These are phyloP conservation scores for Habrosyne pyritoides DNA, from an alignment of 2,888 invertebrate species.

Conservation along the genomic window DNA sequence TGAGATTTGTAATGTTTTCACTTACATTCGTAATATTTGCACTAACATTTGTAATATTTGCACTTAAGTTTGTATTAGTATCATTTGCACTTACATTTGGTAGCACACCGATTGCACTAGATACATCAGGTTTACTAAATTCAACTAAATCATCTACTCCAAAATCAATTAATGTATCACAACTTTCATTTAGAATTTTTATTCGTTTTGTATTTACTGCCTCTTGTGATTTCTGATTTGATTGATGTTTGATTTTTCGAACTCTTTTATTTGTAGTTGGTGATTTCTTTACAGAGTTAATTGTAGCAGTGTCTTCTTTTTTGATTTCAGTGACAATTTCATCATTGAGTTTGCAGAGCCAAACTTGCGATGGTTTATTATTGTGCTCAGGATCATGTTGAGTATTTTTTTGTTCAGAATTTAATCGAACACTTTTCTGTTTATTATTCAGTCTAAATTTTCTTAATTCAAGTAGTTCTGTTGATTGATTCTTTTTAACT, in stretches of 20 bases:
- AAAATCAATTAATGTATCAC: slow-evolving; percentile 51
- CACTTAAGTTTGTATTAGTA: slow-evolving; percentile 9
- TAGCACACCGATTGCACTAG: slow-evolving; percentile 21
- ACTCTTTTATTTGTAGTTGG: slow-evolving; percentile 62
- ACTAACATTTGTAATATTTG: slow-evolving; percentile 14
- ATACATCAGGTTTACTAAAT: slow-evolving; percentile 27
- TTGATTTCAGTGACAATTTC: slow-evolving; percentile 44
- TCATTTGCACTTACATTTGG: slow-evolving; percentile 13
- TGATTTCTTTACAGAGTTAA: slow-evolving; percentile 65
- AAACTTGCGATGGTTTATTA: slow-evolving; percentile 33
- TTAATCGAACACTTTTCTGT: not conserved
- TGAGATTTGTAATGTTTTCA: slow-evolving; percentile 8
- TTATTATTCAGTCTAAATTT: not conserved
- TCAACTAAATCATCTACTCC: slow-evolving; percentile 54
- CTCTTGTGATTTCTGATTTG: slow-evolving; percentile 43
- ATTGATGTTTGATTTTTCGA: slow-evolving; percentile 59
- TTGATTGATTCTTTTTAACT: not conserved
- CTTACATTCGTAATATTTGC: slow-evolving; percentile 5
- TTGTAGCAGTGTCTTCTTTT: slow-evolving; percentile 63
- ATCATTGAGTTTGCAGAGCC: slow-evolving; percentile 41
- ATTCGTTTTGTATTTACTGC: slow-evolving; percentile 56
- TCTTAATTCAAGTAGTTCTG: not conserved
- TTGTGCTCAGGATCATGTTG: not conserved
- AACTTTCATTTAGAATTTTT: slow-evolving; percentile 53
- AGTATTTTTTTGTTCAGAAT: not conserved